Conservation (phyloP, 1,140 invertebrate genomes). For the Chymomyza costata region DNA sequence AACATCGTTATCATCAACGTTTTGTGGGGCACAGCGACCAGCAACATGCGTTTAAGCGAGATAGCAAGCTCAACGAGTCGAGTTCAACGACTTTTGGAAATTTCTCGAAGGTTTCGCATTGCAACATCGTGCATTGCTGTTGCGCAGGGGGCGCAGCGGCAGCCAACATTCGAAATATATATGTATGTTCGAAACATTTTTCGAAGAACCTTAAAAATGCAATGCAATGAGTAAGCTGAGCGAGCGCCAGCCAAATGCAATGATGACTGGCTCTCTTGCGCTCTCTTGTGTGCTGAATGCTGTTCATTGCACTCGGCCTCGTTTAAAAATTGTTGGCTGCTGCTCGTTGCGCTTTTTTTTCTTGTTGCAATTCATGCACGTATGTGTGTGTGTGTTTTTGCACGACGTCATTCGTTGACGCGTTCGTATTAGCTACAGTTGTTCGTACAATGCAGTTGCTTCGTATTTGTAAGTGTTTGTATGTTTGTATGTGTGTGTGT, state of each 20-base stretch:
- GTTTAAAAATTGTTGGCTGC: constrained; percentile 30
- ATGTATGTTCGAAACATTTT: too few species aligned
- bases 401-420: constrained; percentile 32
- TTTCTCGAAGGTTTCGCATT: constrained; percentile 74
- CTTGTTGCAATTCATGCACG: constrained; percentile 58
- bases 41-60: too few species aligned
- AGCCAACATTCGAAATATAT: not conserved
- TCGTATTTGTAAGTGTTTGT: not conserved
- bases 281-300: constrained; percentile 58
- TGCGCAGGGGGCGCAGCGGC: constrained; percentile 21
- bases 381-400: constrained; percentile 47
- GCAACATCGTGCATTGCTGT: constrained; percentile 57
- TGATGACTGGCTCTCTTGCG: constrained; percentile 12
- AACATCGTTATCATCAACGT: constrained; percentile 2
- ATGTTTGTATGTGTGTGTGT: not conserved
- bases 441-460: not conserved
- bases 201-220: not conserved
- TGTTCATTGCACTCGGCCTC: constrained; percentile 74
- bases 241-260: constrained; percentile 6
- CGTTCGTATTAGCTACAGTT: constrained; percentile 8
- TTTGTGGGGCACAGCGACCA: constrained; percentile 50
- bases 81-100: constrained; percentile 74
- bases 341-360: constrained; percentile 33
- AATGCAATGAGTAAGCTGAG: not conserved
- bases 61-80: constrained; percentile 28